Base-by-base conservation (phyloP, 2,888 invertebrate species). In the Xestoiulus laeticollis region DNA sequence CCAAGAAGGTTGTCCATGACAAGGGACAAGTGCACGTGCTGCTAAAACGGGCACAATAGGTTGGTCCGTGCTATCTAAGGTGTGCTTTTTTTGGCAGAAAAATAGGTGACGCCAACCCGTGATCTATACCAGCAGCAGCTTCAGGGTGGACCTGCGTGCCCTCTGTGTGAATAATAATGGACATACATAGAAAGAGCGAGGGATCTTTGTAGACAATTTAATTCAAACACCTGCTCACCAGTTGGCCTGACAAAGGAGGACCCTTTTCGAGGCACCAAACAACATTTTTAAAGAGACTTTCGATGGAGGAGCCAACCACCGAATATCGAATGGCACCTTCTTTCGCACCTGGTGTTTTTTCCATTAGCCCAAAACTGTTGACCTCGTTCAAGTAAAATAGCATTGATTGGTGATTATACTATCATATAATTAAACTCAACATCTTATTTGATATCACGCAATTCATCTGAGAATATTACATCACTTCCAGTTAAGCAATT, bases 171-270 rank as follows among this genome's bases (percentile, higher is more conserved):
- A 78, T 78, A 30, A 78, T 78, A 78, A 78, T 30, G 78, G 78
- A 38, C 38, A 38, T 8, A 38, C 6, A 8, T 5, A 38, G 78
- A 26, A n/a, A 78, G 59, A 6, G 8, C 26, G 30, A 30, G 30
- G 78, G 78, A 30, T 78, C 78, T 78, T 78, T 16, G 78, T 30
- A 78, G 78, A 78, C 78, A 78, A 26, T 16, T 78, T 30, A 78
- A 78, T 78, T 78, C 78, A 78, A 78, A 78, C 78, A 78, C 78
- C 78, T 78, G 78, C 78, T 78, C 78, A 30, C 78, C 78, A 78
- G 78, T 78, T 78, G 78, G 78, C 78, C 78, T 78, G 78, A 78
- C 78, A 78, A 78, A 30, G 78, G 78, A 22, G 78, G 59, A 68
- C 59, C 22, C 59, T 68, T 68, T 68, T 22, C 59, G 22, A 78